Evolutionary conservation across 35 echinoderm and acorn worm species (phyloP).

Genomic region (Anneissia japonica): DNA sequence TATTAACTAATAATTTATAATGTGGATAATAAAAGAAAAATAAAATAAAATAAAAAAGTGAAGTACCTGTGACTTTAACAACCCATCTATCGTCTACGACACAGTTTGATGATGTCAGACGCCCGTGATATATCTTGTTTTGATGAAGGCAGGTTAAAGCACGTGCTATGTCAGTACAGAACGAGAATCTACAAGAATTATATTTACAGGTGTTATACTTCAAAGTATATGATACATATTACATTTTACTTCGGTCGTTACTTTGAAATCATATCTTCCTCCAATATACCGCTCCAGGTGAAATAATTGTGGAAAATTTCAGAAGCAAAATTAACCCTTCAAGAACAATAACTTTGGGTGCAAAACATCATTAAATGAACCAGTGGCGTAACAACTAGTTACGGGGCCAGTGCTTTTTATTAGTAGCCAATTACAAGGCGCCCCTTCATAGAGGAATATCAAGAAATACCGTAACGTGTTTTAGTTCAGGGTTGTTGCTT

Average conservation of each 20-base stretch:
- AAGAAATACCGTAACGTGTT: too few relatives aligned
- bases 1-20: too few relatives aligned
- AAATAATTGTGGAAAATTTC: background rate
- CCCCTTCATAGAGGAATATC: too few relatives aligned
- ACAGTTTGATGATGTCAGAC: conserved; percentile 94
- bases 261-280: background rate
- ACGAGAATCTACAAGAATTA: conserved; percentile 75
- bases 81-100: conserved; percentile 99
- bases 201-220: background rate
- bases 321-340: background rate
- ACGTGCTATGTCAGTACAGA: conserved; percentile 93
- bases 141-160: conserved; percentile 84
- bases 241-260: background rate
- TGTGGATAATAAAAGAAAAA: too few relatives aligned
- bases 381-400: too few relatives aligned
- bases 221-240: background rate
- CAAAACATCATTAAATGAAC: too few relatives aligned
- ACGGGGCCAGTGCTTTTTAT: too few relatives aligned
- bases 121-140: conserved; percentile 76
- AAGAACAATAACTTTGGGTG: background rate
- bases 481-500: too few relatives aligned
- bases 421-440: too few relatives aligned
- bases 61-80: conserved; percentile 94
- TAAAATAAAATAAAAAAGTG: too few relatives aligned
- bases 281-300: background rate